Conservation (phyloP, 2,113 vertebrate species). For the Pandion haliaetus region DNA sequence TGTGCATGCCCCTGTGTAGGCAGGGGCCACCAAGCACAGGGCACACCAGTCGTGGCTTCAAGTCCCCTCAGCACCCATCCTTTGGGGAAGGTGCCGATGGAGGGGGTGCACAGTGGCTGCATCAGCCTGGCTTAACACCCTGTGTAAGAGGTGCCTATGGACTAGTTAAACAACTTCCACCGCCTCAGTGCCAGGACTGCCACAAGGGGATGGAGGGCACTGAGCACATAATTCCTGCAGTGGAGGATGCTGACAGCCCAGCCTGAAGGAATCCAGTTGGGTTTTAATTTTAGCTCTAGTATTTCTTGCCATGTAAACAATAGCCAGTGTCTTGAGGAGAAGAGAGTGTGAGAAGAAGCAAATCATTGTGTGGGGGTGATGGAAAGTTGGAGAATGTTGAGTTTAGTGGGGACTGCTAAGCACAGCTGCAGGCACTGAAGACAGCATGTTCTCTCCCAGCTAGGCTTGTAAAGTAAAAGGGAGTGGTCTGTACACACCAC, state of each 20-base stretch:
- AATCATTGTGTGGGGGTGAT: background rate
- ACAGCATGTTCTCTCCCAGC: background rate
- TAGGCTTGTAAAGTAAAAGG: slow-evolving; percentile 9
- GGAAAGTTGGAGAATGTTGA: background rate
- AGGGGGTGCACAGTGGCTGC: background rate
- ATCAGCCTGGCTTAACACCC: background rate
- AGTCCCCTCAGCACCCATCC: background rate
- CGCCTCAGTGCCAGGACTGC: background rate
- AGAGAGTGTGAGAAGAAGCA: background rate
- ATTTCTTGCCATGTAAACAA: slow-evolving; percentile 29
- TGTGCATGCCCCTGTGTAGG: no score
- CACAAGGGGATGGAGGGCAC: background rate
- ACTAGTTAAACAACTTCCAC: background rate
- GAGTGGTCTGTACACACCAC: background rate
- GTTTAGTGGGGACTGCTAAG: background rate
- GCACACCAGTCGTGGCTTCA: background rate
- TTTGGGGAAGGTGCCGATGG: background rate
- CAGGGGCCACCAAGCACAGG: background rate
- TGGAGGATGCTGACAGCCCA: background rate
- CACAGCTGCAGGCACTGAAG: slow-evolving; percentile 12
- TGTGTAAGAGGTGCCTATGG: background rate
- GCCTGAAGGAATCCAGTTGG: background rate
- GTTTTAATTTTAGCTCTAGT: background rate
- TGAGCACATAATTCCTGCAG: background rate
- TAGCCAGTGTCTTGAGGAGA: background rate